Conservation (phyloP, 1,140 invertebrate genomes). For the Dreissena rostriformis region DNA sequence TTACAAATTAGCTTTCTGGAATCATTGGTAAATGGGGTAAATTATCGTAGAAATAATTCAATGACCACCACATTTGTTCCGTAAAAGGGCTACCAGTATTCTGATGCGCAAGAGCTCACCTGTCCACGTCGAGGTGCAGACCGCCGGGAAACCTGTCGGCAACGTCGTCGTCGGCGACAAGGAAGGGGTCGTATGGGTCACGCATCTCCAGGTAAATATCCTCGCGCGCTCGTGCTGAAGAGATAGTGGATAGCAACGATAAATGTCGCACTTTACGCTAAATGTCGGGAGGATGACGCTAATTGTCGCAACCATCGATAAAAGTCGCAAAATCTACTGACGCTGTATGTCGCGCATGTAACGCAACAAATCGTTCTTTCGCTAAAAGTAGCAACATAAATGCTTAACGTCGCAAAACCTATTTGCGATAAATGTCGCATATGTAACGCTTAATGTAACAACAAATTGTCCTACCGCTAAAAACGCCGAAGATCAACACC, state of each 20-base stretch:
- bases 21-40: too few species aligned
- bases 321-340: not conserved
- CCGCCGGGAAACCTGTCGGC: slow-evolving; percentile 32
- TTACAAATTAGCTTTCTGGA: too few species aligned
- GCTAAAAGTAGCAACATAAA: too few species aligned
- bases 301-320: not conserved
- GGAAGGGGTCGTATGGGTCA: slow-evolving; percentile 44
- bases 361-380: not conserved
- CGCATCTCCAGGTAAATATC: slow-evolving; percentile 25
- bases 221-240: not conserved
- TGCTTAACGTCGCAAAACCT: not conserved
- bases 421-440: not conserved
- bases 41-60: not conserved
- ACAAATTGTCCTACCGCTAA: not conserved
- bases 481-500: too few species aligned
- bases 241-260: not conserved
- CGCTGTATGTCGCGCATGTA: not conserved
- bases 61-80: not conserved
- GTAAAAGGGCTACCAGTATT: too few species aligned
- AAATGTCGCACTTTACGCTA: not conserved
- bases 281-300: not conserved
- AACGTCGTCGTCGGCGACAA: not conserved
- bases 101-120: slow-evolving; percentile 8
- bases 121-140: slow-evolving; percentile 42
- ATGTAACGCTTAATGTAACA: not conserved